Conservation (phyloP, 2,113 vertebrate species). For the Gnathonemus longibarbis region DNA sequence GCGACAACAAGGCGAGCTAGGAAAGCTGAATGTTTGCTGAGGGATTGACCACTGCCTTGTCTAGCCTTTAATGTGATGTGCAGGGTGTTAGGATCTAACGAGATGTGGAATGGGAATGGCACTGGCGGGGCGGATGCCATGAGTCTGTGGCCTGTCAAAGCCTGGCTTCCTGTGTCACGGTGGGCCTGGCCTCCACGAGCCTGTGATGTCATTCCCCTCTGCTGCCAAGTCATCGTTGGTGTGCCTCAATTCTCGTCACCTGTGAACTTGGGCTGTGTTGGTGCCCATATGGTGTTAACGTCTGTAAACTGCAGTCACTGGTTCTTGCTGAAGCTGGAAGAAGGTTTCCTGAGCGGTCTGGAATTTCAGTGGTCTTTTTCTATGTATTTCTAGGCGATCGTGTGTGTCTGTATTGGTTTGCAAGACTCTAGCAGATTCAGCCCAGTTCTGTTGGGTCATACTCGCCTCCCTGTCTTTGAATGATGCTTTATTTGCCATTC, state of each 20-base stretch:
- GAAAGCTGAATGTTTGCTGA: not conserved
- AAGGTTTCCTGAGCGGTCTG: not conserved
- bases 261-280: not conserved
- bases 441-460: not conserved
- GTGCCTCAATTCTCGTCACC: not conserved
- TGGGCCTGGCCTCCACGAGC: not conserved
- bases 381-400: not conserved
- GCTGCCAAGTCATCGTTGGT: not conserved
- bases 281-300: not conserved
- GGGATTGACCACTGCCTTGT: not conserved
- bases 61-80: not conserved
- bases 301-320: not conserved
- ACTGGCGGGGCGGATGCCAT: not conserved
- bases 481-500: not conserved
- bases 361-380: not conserved
- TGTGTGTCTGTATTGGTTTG: not conserved
- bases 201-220: not conserved
- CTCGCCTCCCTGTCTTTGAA: not conserved
- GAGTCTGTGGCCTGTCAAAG: not conserved
- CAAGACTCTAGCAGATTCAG: not conserved
- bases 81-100: not conserved
- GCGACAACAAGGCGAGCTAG: not conserved
- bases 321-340: not conserved
- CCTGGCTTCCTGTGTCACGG: not conserved
- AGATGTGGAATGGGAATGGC: not conserved